Conservation (phyloP, 2,888 invertebrate genomes). For the Pardosa pseudoannulata region DNA sequence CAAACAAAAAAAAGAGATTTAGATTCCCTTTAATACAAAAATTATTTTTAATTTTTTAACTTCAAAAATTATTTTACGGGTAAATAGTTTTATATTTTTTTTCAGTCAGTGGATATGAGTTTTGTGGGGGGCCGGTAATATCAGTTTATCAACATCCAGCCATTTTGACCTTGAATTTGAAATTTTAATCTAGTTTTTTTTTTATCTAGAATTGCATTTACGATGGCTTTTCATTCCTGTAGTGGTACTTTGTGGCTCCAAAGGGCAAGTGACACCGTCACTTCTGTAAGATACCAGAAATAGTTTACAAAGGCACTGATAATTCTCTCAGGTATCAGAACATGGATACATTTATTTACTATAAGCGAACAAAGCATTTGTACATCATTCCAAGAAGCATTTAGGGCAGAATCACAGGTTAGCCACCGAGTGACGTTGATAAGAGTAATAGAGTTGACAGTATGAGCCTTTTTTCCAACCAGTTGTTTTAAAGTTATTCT, state of each 20-base stretch:
- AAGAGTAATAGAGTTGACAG: neutral
- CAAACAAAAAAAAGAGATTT: too few relatives aligned
- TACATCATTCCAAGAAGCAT: too few relatives aligned
- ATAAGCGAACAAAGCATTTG: neutral
- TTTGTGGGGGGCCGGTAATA: too few relatives aligned
- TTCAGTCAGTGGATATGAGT: too few relatives aligned
- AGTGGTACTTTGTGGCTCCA: conserved; percentile 21
- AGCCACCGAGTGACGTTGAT: neutral
- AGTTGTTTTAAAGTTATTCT: conserved; percentile 1
- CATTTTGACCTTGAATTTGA: too few relatives aligned
- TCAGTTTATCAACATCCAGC: too few relatives aligned
- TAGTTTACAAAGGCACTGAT: neutral
- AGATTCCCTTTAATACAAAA: too few relatives aligned
- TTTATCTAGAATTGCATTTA: too few relatives aligned
- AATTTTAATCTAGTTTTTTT: too few relatives aligned
- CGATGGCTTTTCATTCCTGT: conserved; percentile 10
- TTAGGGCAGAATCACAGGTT: conserved; percentile 6
- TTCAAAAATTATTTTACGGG: too few relatives aligned
- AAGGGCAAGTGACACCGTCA: conserved; percentile 17
- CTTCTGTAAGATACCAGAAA: conserved; percentile 1
- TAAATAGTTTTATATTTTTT: too few relatives aligned
- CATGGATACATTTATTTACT: conserved; percentile 2
- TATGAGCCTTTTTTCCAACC: neutral
- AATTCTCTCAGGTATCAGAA: neutral
- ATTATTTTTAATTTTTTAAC: too few relatives aligned